These are phyloP conservation scores for Heptranchias perlo DNA, from an alignment of 2,113 vertebrate species.

Conservation along the genomic window DNA sequence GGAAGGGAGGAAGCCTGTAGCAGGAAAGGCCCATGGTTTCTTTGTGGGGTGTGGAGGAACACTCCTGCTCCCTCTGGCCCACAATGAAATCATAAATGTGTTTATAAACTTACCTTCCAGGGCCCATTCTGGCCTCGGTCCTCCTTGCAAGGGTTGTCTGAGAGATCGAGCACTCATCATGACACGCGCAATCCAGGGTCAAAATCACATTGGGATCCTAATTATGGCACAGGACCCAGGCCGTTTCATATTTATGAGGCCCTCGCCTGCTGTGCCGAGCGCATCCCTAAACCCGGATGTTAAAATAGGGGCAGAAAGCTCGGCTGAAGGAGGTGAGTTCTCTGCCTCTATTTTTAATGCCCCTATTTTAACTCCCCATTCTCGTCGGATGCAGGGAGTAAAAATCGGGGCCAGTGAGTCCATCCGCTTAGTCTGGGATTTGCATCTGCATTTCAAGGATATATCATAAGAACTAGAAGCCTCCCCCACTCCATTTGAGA, in stretches of 20 bases:
- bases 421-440: background rate
- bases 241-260: background rate
- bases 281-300: background rate
- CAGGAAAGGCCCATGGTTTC: too few species aligned
- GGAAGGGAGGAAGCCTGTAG: too few species aligned
- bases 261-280: background rate
- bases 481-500: background rate
- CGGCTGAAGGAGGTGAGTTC: background rate
- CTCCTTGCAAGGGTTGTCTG: too few species aligned
- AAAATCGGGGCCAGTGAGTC: background rate
- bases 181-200: too few species aligned
- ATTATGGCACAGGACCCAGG: background rate
- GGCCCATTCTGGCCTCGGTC: too few species aligned
- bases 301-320: background rate
- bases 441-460: conserved; percentile 18
- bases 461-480: background rate
- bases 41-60: too few species aligned
- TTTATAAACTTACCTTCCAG: background rate
- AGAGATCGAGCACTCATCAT: too few species aligned
- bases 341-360: background rate
- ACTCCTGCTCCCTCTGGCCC: too few species aligned
- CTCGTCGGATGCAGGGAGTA: background rate
- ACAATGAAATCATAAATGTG: background rate
- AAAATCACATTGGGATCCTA: background rate
- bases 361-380: background rate